Base-by-base conservation (phyloP, 2,888 invertebrate genomes). In the Megastigmus dorsalis region DNA sequence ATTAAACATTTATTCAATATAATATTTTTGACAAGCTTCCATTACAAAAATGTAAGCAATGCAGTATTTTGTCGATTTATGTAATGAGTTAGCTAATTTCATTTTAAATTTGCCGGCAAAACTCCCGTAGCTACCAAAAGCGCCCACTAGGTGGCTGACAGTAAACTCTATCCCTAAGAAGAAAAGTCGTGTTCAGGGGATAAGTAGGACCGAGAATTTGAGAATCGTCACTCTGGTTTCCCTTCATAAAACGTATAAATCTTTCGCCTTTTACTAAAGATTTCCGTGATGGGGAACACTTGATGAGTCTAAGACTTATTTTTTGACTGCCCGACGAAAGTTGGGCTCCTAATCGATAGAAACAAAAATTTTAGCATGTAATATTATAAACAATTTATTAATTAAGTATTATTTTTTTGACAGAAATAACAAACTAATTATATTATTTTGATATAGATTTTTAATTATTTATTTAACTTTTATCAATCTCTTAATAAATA, bases 261-360 rank as follows among this genome's bases (percentile, higher is more conserved):
- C 87, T 88, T 88, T 87, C 87, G 87, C 86, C 87, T 88, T 87
- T 87, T 87, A 88, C 87, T 87, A 86, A 87, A 86, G 86, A 86
- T 87, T 86, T 86, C 86, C 85, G 86, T 86, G 86, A 84, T 84
- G 85, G 84, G 84, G 85, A 84, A 82, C 85, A 85, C 77, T 75
- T 80, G 83, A 84, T 69, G 69, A 69, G 59, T 60, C 60, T 67
- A 15, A 15, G 5, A 33, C 15, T 18, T 6, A 55, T 33, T 55
- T 65, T 55, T 52, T 30, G 13, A 9, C 5, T 7, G 33, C 55
- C 55, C 33, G 33, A 55, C 55, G 55, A 2, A 55, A 55, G 55
- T 55, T 15, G 55, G 55, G 55, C 33, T 7, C 1, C 5, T 33
- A 55, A 33, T 33, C 15, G 33, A 55, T 33, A 1, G 36, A 50